These are phyloP conservation scores for Mesorhabditis belari DNA, from an alignment of 2,888 invertebrate species.

Conservation along the genomic window DNA sequence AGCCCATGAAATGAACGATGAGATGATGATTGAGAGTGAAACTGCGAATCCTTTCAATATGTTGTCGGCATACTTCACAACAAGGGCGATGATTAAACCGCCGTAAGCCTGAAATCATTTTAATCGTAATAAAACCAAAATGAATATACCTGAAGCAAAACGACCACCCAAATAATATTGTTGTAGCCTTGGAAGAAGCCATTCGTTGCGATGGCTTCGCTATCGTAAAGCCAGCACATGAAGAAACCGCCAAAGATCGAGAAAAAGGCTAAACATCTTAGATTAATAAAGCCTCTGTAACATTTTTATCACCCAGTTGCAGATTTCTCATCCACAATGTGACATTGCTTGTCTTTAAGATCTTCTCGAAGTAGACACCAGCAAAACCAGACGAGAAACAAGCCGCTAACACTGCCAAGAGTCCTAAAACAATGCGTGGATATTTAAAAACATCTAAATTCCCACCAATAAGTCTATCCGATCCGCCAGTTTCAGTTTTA, in stretches of 20 bases:
- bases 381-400: conserved; percentile 60
- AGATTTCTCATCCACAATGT: conserved; percentile 59
- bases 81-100: conserved; percentile 59
- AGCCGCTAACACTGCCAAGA: conserved; percentile 57
- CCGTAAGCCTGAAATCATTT: conserved; percentile 56
- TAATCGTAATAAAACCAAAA: conserved; percentile 1
- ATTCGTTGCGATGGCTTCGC: conserved; percentile 50
- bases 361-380: conserved; percentile 61
- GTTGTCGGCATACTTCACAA: conserved; percentile 62
- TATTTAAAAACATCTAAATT: background rate
- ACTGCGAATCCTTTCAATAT: conserved; percentile 62
- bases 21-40: conserved; percentile 59
- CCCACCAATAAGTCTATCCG: background rate
- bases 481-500: background rate
- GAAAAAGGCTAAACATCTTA: conserved; percentile 54
- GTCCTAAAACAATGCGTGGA: conserved; percentile 53
- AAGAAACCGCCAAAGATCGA: conserved; percentile 55
- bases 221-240: conserved; percentile 55
- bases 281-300: too few relatives aligned
- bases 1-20: conserved; percentile 57
- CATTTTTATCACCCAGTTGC: conserved; percentile 55
- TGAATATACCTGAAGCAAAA: conserved; percentile 55
- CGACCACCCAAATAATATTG: conserved; percentile 56
- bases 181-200: conserved; percentile 60
- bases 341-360: conserved; percentile 56